Percentiles rank a stretch among this genome's conserved stretches.
phyloP scores from a whole-genome alignment of 1,140 invertebrate genomes.

The Delia radicum region DNA sequence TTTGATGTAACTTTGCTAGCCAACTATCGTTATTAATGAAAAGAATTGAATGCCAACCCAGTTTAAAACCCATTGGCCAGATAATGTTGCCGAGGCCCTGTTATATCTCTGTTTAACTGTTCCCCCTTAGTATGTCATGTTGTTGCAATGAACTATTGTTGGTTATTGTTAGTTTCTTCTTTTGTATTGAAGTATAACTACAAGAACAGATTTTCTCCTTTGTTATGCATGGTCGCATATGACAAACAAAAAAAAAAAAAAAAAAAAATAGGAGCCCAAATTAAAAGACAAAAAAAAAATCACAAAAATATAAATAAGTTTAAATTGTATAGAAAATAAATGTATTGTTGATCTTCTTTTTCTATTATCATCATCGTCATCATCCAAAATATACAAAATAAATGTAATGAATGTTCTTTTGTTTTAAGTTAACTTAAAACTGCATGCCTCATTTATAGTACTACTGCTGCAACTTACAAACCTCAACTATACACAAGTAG shows the following conservation, averaged over 20 bases:
- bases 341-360: neutral
- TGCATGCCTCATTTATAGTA: neutral
- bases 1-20: no score
- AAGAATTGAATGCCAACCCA: no score
- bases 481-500: neutral
- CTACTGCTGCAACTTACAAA: neutral
- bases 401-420: neutral
- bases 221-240: neutral
- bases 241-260: no score
- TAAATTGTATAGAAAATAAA: neutral
- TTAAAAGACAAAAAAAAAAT: neutral
- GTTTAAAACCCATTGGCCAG: no score
- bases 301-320: neutral
- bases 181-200: neutral
- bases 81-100: no score
- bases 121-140: no score
- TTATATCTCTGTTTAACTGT: no score
- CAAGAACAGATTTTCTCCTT: conserved; percentile 1
- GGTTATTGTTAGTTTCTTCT: neutral
- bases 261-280: no score
- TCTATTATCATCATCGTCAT: neutral
- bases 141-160: no score
- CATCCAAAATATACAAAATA: neutral
- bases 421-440: neutral
- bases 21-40: no score